These are phyloP conservation scores for Monoplex corrugatus DNA, from an alignment of 2,888 invertebrate species.

Conservation along the genomic window DNA sequence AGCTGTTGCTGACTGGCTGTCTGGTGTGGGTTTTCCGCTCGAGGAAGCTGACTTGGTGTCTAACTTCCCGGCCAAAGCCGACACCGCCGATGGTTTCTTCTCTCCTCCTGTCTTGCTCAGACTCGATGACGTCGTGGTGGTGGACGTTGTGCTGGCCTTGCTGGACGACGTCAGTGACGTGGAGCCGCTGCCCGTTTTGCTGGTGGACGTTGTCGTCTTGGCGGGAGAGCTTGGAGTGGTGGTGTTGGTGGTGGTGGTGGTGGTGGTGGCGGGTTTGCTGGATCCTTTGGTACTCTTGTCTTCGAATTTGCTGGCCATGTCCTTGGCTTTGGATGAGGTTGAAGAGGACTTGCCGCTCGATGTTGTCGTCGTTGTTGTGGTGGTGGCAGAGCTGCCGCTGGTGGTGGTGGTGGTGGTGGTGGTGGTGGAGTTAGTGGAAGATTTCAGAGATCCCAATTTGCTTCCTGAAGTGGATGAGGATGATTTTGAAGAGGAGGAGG, in stretches of 20 bases:
- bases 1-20: background rate
- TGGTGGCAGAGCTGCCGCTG: too few species aligned
- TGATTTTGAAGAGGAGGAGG: conserved; percentile 41
- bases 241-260: conserved; percentile 3
- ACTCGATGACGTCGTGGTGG: background rate
- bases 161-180: background rate
- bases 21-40: background rate
- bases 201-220: background rate
- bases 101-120: background rate
- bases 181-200: conserved; percentile 32
- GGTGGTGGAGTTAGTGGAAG: conserved; percentile 21
- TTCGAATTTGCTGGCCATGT: conserved; percentile 50
- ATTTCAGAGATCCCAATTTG: background rate
- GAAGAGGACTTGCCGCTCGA: conserved; percentile 15
- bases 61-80: background rate
- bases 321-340: conserved; percentile 42
- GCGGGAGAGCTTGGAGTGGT: background rate
- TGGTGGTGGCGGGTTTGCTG: background rate
- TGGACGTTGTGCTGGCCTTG: background rate
- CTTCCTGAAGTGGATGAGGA: conserved; percentile 29
- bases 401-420: conserved; percentile 29
- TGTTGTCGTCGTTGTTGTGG: conserved; percentile 38
- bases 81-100: background rate
- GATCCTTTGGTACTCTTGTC: conserved; percentile 50
- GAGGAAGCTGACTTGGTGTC: background rate